Conservation (phyloP, 2,888 invertebrate species). For the Trisateles emortualis region DNA sequence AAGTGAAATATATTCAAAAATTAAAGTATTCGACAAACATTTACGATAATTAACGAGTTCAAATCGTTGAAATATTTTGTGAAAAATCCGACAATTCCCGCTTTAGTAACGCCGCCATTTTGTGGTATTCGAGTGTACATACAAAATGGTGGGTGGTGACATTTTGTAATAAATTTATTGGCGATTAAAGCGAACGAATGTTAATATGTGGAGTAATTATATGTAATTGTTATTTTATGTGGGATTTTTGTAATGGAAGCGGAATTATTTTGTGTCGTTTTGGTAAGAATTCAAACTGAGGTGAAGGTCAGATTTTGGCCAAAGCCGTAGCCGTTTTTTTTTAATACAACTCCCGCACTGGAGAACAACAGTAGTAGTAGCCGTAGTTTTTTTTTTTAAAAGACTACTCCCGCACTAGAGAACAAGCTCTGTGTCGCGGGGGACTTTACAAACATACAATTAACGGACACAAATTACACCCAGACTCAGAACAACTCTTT, state of each 20-base stretch:
- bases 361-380: no score
- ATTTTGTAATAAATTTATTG: slow-evolving; percentile 31
- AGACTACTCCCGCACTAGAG: no score
- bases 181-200: slow-evolving; percentile 18
- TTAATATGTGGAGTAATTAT: slow-evolving; percentile 18
- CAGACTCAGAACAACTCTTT: no score
- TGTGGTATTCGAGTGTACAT: slow-evolving; percentile 26
- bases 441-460: no score
- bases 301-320: no score
- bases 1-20: background rate
- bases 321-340: no score
- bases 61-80: slow-evolving; percentile 7
- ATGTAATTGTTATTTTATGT: slow-evolving; percentile 17
- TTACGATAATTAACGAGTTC: slow-evolving; percentile 14
- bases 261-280: no score
- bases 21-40: background rate
- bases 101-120: slow-evolving; percentile 27
- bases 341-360: no score
- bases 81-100: slow-evolving; percentile 18
- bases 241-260: background rate
- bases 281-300: no score
- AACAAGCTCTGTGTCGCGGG: no score
- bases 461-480: no score
- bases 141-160: slow-evolving; percentile 31
- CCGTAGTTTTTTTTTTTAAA: no score